phyloP scores from a whole-genome alignment of 2,888 invertebrate genomes.

The Drosophila bunnanda region DNA sequence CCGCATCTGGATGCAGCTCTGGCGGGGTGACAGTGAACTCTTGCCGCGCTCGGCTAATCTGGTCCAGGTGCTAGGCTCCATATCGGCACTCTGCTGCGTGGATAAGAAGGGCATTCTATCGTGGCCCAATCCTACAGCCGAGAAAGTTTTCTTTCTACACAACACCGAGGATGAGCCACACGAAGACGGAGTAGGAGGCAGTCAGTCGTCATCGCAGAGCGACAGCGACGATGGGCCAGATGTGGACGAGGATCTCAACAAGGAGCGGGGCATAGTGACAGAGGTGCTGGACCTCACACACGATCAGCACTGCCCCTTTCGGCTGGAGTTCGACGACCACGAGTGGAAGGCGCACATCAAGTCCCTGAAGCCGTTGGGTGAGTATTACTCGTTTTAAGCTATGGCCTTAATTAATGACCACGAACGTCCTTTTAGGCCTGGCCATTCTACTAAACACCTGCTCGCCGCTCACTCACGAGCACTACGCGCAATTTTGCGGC shows the following conservation, averaged over 20 bases:
- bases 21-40: constrained; percentile 90
- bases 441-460: constrained; percentile 98
- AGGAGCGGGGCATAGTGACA: constrained; percentile 83
- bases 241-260: constrained; percentile 69
- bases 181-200: constrained; percentile 75
- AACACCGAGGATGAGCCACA: constrained; percentile 80
- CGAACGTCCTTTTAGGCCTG: constrained; percentile 85
- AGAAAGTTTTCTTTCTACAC: constrained; percentile 96
- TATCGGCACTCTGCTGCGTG: constrained; percentile 96
- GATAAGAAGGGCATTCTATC: constrained; percentile 99
- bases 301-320: constrained; percentile 95
- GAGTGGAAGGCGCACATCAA: constrained; percentile 94
- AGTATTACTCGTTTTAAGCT: background rate
- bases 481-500: constrained; percentile 96
- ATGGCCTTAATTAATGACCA: background rate
- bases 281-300: constrained; percentile 97
- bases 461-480: constrained; percentile 93
- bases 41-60: constrained; percentile 94
- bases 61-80: constrained; percentile 95
- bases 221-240: constrained; percentile 78
- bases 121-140: constrained; percentile 99
- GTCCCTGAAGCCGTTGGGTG: constrained; percentile 95
- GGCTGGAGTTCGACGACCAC: constrained; percentile 97
- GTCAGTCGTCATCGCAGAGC: constrained; percentile 77
- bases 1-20: constrained; percentile 89